Evolutionary conservation across 2,888 invertebrate species (phyloP).

Genomic region (Nomada lathburiana): DNA sequence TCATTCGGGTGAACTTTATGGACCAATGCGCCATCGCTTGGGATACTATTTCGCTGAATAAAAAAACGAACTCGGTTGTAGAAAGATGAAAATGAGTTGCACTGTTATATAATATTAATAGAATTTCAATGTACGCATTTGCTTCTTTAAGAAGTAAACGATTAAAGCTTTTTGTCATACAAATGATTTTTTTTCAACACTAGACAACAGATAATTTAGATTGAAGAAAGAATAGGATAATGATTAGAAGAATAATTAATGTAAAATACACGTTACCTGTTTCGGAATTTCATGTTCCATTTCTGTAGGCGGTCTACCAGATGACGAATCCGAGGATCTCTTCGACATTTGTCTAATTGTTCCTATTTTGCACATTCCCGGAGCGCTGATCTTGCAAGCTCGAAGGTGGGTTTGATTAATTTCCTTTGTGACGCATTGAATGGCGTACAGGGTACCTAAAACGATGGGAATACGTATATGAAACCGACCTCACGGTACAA

Average conservation of each 20-base stretch:
- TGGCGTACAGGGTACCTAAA: slow-evolving; percentile 41
- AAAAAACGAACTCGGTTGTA: not conserved
- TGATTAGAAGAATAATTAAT: not conserved
- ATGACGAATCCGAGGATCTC: slow-evolving; percentile 13
- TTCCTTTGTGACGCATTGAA: slow-evolving; percentile 43
- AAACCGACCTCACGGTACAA: not conserved
- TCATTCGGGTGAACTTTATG: slow-evolving; percentile 55
- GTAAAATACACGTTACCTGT: slow-evolving; percentile 24
- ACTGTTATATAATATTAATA: too few species aligned
- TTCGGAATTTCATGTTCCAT: not conserved
- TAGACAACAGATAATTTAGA: not conserved
- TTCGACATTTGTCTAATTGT: slow-evolving; percentile 6
- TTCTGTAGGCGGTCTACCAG: not conserved
- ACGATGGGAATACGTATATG: not conserved
- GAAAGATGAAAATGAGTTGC: not conserved
- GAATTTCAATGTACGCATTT: too few species aligned
- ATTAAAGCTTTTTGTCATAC: not conserved
- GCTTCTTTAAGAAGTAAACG: too few species aligned
- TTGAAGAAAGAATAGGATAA: not conserved
- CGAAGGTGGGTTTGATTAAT: slow-evolving; percentile 28
- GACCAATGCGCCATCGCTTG: slow-evolving; percentile 34
- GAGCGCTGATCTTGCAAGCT: slow-evolving; percentile 1
- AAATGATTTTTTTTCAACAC: not conserved
- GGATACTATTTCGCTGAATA: not conserved
- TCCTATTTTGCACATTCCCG: slow-evolving; percentile 4